These are phyloP conservation scores for Apamea sordens DNA, from an alignment of 2,888 invertebrate genomes.

Conservation along the genomic window DNA sequence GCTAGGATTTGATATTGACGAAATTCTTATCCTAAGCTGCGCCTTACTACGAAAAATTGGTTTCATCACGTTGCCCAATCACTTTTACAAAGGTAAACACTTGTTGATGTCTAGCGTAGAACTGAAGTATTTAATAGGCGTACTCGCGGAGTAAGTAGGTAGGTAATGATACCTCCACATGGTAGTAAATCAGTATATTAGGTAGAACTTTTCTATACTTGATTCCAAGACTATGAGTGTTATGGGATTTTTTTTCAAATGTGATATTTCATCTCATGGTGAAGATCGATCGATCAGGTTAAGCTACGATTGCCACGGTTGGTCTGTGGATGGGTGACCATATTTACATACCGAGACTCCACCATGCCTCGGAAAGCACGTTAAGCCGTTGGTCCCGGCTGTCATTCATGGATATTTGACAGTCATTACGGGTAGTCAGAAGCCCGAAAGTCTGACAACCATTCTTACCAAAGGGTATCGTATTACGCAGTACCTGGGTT, in stretches of 20 bases:
- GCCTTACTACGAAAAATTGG: not conserved
- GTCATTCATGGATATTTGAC: no score
- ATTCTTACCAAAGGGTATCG: no score
- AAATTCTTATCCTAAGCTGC: not conserved
- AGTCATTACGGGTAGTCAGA: no score
- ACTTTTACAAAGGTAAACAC: slow-evolving; percentile 14
- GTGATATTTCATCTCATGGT: not conserved
- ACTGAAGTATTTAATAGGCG: not conserved
- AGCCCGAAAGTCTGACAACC: no score
- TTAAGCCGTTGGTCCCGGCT: no score
- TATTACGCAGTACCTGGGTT: no score
- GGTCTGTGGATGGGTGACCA: no score
- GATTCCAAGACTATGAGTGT: not conserved
- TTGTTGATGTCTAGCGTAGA: slow-evolving; percentile 10
- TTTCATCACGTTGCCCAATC: not conserved
- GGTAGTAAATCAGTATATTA: not conserved
- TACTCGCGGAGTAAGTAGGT: not conserved
- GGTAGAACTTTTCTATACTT: not conserved
- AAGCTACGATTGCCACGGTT: no score
- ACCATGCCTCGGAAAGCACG: no score
- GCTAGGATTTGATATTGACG: not conserved
- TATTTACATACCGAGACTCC: no score
- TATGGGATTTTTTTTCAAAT: not conserved
- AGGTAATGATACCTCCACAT: not conserved
- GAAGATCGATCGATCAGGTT: no score